phyloP scores from a whole-genome alignment of 1,140 invertebrate genomes.

The Dinoponera quadriceps region DNA sequence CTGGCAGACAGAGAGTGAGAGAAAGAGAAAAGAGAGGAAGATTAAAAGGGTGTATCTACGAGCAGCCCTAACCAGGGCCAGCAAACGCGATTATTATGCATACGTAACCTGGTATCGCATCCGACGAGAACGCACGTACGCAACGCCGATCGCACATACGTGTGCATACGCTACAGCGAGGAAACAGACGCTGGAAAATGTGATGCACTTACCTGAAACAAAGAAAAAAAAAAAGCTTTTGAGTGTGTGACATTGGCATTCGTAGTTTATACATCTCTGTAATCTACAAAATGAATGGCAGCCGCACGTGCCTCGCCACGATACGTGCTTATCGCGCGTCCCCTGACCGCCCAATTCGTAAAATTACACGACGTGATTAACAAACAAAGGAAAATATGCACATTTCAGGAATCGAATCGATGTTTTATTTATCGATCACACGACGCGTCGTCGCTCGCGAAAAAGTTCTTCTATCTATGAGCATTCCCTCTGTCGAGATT shows the following conservation, averaged over 20 bases:
- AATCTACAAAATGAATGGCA: constrained; percentile 4
- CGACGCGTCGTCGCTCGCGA: background rate
- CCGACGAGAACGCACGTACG: constrained; percentile 67
- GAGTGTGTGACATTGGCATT: constrained; percentile 25
- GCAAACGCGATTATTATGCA: constrained; percentile 60
- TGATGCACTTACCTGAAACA: constrained; percentile 79
- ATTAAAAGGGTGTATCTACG: constrained; percentile 52
- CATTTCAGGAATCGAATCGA: no score
- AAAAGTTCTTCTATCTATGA: background rate
- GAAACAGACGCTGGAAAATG: constrained; percentile 50
- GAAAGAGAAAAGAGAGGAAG: background rate
- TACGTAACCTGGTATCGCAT: constrained; percentile 72
- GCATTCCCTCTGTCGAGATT: background rate
- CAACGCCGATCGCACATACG: constrained; percentile 52
- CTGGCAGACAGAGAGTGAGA: no score
- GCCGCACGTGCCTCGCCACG: background rate
- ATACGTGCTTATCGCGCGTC: background rate
- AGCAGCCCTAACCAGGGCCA: constrained; percentile 16
- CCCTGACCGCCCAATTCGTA: background rate
- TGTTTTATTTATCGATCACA: background rate
- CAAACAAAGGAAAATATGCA: background rate
- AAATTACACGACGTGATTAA: background rate
- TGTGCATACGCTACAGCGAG: constrained; percentile 33
- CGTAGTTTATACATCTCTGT: background rate
- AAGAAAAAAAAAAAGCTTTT: constrained; percentile 40